A percentile compares a stretch with the other conserved stretches of the same genome.
These are phyloP conservation scores for Leucoptera coffeella DNA, from an alignment of 2,888 invertebrate genomes.

Conservation along the genomic window DNA sequence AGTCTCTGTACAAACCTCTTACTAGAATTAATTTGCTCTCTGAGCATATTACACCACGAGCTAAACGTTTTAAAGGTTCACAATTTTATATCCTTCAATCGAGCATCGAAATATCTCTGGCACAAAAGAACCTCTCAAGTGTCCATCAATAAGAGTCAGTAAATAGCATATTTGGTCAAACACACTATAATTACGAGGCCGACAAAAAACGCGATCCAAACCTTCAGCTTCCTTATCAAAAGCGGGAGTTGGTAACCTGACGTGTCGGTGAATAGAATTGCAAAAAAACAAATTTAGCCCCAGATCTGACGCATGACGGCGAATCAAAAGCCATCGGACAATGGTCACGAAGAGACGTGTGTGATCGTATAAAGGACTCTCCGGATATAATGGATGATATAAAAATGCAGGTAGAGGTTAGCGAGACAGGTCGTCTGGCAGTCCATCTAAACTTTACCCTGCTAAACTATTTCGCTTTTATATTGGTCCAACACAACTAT, in stretches of 20 bases:
- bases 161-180: conserved; percentile 2
- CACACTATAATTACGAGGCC: conserved; percentile 3
- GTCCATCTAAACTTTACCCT: too few species aligned
- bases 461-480: too few species aligned
- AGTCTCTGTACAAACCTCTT: too few species aligned
- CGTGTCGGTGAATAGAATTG: conserved; percentile 19
- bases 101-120: too few species aligned
- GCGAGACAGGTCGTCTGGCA: too few species aligned
- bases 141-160: neutral
- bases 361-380: conserved; percentile 18
- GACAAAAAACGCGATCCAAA: conserved; percentile 2
- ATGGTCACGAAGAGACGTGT: conserved; percentile 39
- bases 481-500: too few species aligned
- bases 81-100: too few species aligned
- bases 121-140: neutral
- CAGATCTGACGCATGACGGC: conserved; percentile 14
- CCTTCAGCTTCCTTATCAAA: conserved; percentile 14
- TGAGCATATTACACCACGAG: too few species aligned
- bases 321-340: conserved; percentile 48
- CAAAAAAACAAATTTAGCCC: conserved; percentile 17
- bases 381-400: conserved; percentile 26
- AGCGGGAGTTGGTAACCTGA: conserved; percentile 18
- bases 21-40: too few species aligned
- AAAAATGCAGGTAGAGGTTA: conserved; percentile 40
- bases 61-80: too few species aligned